phyloP scores from a whole-genome alignment of 2,113 vertebrate species.

The Phoenicopterus ruber region DNA sequence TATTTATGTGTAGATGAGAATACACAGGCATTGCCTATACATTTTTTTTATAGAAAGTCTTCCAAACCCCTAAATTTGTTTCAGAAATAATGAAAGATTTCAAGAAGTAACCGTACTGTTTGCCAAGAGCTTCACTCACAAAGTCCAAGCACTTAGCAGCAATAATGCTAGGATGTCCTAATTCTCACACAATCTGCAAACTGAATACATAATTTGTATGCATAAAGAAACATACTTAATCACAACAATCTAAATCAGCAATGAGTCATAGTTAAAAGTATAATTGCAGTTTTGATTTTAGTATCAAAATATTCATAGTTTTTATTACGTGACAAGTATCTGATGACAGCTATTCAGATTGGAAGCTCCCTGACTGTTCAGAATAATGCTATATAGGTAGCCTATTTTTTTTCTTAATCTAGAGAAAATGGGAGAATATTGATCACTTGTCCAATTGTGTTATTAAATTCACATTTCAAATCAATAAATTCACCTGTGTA shows the following conservation, averaged over 20 bases:
- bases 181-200: not conserved
- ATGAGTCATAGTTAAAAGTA: constrained; percentile 52
- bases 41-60: not conserved
- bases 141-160: not conserved
- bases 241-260: constrained; percentile 52
- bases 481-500: not conserved
- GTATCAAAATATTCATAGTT: constrained; percentile 51
- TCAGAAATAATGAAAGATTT: not conserved
- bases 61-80: not conserved
- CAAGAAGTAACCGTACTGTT: not conserved
- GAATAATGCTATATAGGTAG: not conserved
- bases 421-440: not conserved
- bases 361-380: not conserved
- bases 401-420: not conserved
- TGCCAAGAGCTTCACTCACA: not conserved
- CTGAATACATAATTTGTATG: constrained; percentile 36
- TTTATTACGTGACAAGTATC: constrained; percentile 26
- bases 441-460: not conserved
- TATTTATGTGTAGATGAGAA: not conserved
- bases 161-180: not conserved
- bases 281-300: constrained; percentile 60
- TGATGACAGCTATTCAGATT: not conserved
- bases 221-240: constrained; percentile 39
- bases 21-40: not conserved
- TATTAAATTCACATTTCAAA: not conserved